Percentiles rank a stretch among this genome's conserved stretches.
phyloP scores from a whole-genome alignment of 2,113 vertebrate species.

The Trogon surrucura region DNA sequence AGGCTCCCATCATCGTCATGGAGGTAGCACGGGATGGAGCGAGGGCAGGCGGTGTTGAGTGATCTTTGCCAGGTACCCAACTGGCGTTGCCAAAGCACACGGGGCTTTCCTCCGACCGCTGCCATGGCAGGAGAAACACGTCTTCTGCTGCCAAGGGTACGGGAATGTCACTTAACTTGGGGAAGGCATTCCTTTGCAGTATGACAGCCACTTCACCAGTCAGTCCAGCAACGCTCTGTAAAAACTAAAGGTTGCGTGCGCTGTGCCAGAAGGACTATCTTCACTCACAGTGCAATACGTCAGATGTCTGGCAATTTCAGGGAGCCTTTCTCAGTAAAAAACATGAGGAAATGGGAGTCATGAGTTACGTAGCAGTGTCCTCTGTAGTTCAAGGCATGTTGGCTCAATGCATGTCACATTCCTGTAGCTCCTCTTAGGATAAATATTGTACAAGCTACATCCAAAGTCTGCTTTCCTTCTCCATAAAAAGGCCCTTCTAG shows the following conservation, averaged over 20 bases:
- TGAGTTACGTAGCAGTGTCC: neutral
- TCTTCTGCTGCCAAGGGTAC: constrained; percentile 16
- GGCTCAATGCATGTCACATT: neutral
- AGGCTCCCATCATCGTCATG: neutral
- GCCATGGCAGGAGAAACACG: neutral
- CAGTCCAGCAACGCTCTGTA: neutral
- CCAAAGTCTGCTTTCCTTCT: neutral
- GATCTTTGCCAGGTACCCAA: constrained; percentile 58
- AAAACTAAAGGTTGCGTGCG: neutral
- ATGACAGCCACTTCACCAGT: constrained; percentile 52
- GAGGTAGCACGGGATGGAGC: neutral
- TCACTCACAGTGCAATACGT: neutral
- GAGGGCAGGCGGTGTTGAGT: constrained; percentile 25
- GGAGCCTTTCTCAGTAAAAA: constrained; percentile 7
- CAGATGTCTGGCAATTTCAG: constrained; percentile 15
- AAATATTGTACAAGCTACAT: neutral
- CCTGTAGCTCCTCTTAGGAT: neutral
- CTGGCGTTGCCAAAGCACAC: constrained; percentile 33
- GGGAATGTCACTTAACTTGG: neutral
- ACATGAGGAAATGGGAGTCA: neutral
- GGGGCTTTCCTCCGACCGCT: neutral
- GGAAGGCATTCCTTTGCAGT: neutral
- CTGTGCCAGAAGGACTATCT: neutral
- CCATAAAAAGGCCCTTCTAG: neutral
- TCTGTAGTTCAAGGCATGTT: neutral